phyloP scores from a whole-genome alignment of 1,140 invertebrate genomes.

The Dendroctonus valens region DNA sequence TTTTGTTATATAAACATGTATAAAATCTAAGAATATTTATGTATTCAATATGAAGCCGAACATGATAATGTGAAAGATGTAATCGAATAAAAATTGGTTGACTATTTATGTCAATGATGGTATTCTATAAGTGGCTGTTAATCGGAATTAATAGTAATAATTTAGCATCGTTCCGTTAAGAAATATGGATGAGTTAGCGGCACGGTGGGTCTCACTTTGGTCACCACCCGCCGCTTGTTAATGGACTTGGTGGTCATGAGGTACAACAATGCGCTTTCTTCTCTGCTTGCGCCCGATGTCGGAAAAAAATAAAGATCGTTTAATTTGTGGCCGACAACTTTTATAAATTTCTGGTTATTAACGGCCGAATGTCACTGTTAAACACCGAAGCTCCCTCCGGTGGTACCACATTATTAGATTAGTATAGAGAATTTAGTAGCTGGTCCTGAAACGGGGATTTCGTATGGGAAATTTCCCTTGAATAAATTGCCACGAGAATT shows the following conservation, averaged over 20 bases:
- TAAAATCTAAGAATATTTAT: background rate
- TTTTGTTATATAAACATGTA: too few species aligned
- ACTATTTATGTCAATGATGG: background rate
- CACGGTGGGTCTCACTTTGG: conserved; percentile 17
- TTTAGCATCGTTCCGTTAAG: conserved; percentile 14
- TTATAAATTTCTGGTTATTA: conserved; percentile 16
- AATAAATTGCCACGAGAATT: too few species aligned
- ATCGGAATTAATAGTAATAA: conserved; percentile 17
- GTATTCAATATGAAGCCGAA: background rate
- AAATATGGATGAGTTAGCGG: conserved; percentile 11
- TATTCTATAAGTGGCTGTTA: too few species aligned
- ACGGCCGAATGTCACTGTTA: conserved; percentile 9
- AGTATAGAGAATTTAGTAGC: too few species aligned
- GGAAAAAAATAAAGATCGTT: conserved; percentile 19
- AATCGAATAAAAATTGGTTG: conserved; percentile 3
- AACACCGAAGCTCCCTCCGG: conserved; percentile 5
- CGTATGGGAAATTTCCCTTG: too few species aligned
- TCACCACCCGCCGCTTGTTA: conserved; percentile 15
- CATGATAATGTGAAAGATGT: background rate
- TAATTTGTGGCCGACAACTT: conserved; percentile 23
- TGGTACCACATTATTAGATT: too few species aligned
- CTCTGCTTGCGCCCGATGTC: conserved; percentile 17
- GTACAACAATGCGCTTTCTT: conserved; percentile 19
- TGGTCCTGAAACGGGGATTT: too few species aligned
- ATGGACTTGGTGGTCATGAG: conserved; percentile 15